Percentiles rank a stretch among this genome's conserved stretches.
Evolutionary conservation across 2,888 invertebrate species (phyloP).

Genomic region (Hirtodrosophila confusa): DNA sequence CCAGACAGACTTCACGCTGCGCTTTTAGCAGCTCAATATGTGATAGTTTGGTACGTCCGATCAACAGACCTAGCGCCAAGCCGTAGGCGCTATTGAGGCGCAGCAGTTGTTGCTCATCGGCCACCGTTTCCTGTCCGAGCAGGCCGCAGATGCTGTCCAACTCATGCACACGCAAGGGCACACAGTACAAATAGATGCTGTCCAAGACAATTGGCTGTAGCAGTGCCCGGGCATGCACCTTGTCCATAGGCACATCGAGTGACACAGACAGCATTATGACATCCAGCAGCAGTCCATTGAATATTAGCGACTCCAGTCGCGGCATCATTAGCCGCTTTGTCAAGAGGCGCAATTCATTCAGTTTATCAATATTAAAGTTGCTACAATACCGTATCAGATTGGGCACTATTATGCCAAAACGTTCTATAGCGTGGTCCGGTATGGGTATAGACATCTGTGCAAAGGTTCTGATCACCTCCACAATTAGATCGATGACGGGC

Average conservation of each 20-base stretch:
- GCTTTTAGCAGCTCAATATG: constrained; percentile 27
- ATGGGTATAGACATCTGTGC: constrained; percentile 14
- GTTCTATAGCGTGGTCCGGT: constrained; percentile 3
- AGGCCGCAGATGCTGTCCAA: constrained; percentile 1
- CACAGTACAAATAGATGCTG: constrained; percentile 46
- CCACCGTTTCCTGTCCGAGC: neutral
- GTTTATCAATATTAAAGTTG: neutral
- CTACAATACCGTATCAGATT: constrained; percentile 43
- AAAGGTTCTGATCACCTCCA: constrained; percentile 41
- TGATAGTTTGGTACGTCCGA: neutral
- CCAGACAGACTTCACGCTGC: constrained; percentile 48
- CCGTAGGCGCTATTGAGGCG: constrained; percentile 38
- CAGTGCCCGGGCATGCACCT: neutral
- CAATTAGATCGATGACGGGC: constrained; percentile 49
- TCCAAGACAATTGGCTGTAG: constrained; percentile 61
- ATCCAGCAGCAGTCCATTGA: constrained; percentile 68
- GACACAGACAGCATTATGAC: constrained; percentile 26
- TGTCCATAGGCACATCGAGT: neutral
- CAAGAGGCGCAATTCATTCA: constrained; percentile 1
- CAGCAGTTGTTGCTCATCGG: constrained; percentile 24
- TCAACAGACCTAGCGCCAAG: constrained; percentile 38
- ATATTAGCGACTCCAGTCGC: constrained; percentile 70
- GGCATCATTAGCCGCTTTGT: constrained; percentile 49
- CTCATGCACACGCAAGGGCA: constrained; percentile 31
- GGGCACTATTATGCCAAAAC: constrained; percentile 21